Evolutionary conservation across 2,888 invertebrate species (phyloP).

Genomic region (Papilio protenor): DNA sequence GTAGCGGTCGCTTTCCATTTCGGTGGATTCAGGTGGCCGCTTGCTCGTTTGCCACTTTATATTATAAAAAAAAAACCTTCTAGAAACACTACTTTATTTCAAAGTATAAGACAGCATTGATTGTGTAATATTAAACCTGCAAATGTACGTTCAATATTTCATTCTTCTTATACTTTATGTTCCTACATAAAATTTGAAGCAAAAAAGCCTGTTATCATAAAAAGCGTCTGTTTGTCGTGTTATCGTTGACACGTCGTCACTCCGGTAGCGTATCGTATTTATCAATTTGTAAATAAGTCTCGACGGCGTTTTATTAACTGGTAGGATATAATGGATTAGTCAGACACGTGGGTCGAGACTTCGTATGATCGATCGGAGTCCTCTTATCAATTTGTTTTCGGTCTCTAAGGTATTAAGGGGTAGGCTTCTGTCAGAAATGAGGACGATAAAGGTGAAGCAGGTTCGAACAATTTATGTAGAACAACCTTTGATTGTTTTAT

Average conservation of each 20-base stretch:
- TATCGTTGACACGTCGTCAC: conserved; percentile 53
- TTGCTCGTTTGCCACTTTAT: no score
- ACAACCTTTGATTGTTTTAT: not conserved
- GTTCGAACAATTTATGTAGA: conserved; percentile 18
- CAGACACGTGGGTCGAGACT: conserved; percentile 61
- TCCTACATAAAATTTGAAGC: conserved; percentile 21
- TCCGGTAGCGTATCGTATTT: conserved; percentile 65
- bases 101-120: not conserved
- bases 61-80: no score
- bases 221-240: conserved; percentile 46
- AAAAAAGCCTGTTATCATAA: conserved; percentile 31
- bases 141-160: not conserved
- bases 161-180: conserved; percentile 14
- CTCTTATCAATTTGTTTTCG: conserved; percentile 55
- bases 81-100: not conserved
- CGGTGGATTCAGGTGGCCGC: no score
- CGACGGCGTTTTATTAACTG: conserved; percentile 72
- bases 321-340: conserved; percentile 72
- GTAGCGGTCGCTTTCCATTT: no score
- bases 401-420: conserved; percentile 49
- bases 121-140: not conserved
- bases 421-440: conserved; percentile 46
- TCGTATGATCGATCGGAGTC: conserved; percentile 63
- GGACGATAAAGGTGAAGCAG: conserved; percentile 44
- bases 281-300: conserved; percentile 74